Base-by-base conservation (phyloP, 2,888 invertebrate genomes). In the Sipunculus nudus region DNA sequence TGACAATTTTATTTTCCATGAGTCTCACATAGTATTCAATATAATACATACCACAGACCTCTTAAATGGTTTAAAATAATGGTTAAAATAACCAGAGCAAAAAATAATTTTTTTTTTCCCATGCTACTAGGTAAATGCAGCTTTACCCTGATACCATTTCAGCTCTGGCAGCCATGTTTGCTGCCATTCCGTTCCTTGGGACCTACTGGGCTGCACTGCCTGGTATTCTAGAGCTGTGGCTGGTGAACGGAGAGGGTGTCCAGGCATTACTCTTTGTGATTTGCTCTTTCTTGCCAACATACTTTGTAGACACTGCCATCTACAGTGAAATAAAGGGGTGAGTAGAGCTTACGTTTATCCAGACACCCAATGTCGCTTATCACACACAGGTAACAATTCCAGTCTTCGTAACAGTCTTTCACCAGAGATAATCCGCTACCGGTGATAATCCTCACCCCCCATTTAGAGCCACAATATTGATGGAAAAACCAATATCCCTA, bases 271-370 rank as follows among this genome's bases (percentile, higher is more conserved):
- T 92, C 8, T 88, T 99, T 72, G 89, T 94, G 10, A 84, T 92
- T 16, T 90, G 89, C 39, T 95, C 96, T 77, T 91, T 97, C 77
- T 88, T 96, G 52, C 97, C 98, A 0, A 91, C 93, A 41, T 92
- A 90, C 66, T 90, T 96, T 77, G 92, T 98, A 5, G 97, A 99
- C 79, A 93, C 94, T 0, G 92, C 95, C 23, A 96, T 99, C 72
- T 97, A 98, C 83, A 92, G 92, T 50, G 98, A 98, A 86, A 96
- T 99, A 71, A 95, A 96, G 86, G 96, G 96, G 94, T 95, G 83
- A 86, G 87, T 61, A 21, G 10, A 38, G n/a, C n/a, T n/a, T n/a
- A n/a, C n/a, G n/a, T n/a, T n/a, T n/a, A n/a, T n/a, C n/a, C 47
- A 23, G 47, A 16, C 10, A 45, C 23, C n/a, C n/a, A 38, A 38